Evolutionary conservation across 2,888 invertebrate genomes (phyloP), one percentile per base, ranked within the genome.

Genomic region (Poecilobothrus nobilitatus): DNA sequence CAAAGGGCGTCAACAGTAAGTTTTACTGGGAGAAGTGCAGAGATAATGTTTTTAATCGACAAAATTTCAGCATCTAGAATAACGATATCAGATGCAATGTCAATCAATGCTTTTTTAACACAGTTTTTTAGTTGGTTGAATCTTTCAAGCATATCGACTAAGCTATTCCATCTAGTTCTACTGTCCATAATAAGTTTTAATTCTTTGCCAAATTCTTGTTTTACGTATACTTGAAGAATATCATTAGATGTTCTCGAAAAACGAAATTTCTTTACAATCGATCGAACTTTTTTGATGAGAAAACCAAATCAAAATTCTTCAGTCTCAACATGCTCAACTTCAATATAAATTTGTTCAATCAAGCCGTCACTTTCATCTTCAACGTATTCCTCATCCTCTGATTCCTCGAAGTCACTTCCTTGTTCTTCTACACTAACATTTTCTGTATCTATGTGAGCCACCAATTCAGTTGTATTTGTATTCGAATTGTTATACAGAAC

Each of bases 181-280:
- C 15, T 12, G 27, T 66, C 66, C 20, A 66, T 44, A 44, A 44
- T 66, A 5, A 44, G 44, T 22, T 10, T 8, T 1, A 66, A 44
- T 66, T 44, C 66, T 66, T 66, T 66, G 8, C 66, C 66, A 20
- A 66, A 66, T 44, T 66, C n/a, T 22, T 44, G 21, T 66, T 44
- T 41, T 10, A 66, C 41, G 41, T 66, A 21, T 18, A 41, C 1
- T 44, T 44, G 44, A 20, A 37, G 7, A 44, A 12, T 44, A 20
- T 66, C 41, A 66, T 66, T 66, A 8, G 44, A 44, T 44, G 66
- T 44, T 22, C 44, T 22, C 3, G 66, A 66, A 9, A 44, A 12
- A 1, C 44, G 66, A 53, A 66, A 66, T 21, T 44, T 8, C 12
- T 44, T 22, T 63, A 63, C 27, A 0, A 33, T 15, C 27, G 15